These are phyloP conservation scores for Sapayoa aenigma DNA, from an alignment of 2,113 vertebrate species.

Conservation along the genomic window DNA sequence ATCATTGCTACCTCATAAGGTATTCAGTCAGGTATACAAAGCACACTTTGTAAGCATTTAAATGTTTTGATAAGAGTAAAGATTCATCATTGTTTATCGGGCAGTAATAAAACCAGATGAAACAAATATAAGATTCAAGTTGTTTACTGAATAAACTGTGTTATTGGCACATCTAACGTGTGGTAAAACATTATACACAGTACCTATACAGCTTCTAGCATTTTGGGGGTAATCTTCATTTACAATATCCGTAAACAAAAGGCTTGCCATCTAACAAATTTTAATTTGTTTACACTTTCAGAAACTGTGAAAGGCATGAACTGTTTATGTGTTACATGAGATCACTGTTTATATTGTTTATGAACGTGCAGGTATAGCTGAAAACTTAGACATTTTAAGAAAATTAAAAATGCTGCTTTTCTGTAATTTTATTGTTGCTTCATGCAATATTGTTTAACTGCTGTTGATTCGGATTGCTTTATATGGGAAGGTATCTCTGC, in stretches of 20 bases:
- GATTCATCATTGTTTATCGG: slow-evolving; percentile 65
- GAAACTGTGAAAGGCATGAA: slow-evolving; percentile 77
- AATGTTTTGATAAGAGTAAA: slow-evolving; percentile 73
- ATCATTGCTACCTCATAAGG: slow-evolving; percentile 68
- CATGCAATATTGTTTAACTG: slow-evolving; percentile 89
- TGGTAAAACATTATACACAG: slow-evolving; percentile 80
- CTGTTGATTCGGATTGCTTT: slow-evolving; percentile 80
- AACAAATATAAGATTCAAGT: slow-evolving; percentile 77
- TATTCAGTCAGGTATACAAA: slow-evolving; percentile 76
- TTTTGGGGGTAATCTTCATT: slow-evolving; percentile 79
- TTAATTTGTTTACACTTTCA: slow-evolving; percentile 72
- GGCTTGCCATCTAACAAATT: slow-evolving; percentile 78
- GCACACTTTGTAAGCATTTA: slow-evolving; percentile 76
- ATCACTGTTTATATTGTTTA: slow-evolving; percentile 75
- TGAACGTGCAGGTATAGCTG: slow-evolving; percentile 83
- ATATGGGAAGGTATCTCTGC: slow-evolving; percentile 79
- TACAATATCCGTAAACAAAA: slow-evolving; percentile 83
- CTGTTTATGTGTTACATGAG: slow-evolving; percentile 73
- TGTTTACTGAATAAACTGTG: slow-evolving; percentile 75
- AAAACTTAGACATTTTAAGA: slow-evolving; percentile 76
- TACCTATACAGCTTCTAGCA: slow-evolving; percentile 83
- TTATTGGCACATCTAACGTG: slow-evolving; percentile 89
- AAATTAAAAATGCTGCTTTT: slow-evolving; percentile 83
- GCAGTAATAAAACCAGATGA: slow-evolving; percentile 77
- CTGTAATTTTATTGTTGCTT: slow-evolving; percentile 79